phyloP scores from a whole-genome alignment of 1,140 invertebrate species.

The Hypothenemus hampei region DNA sequence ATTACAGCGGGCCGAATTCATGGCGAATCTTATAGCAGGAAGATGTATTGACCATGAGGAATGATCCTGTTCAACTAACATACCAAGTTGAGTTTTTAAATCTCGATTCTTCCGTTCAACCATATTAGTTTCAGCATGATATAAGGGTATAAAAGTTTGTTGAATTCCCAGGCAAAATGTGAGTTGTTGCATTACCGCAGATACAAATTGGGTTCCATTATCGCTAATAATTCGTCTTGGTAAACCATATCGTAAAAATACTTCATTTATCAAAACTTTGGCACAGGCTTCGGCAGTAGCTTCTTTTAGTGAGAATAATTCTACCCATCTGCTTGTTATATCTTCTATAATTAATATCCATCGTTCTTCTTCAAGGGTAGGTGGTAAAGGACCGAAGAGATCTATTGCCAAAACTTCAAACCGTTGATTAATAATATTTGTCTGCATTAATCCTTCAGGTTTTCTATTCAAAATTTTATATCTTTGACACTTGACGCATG shows the following conservation, averaged over 20 bases:
- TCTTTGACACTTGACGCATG: no score
- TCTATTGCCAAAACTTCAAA: no score
- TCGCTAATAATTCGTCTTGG: conserved; percentile 26
- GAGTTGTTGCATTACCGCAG: not conserved
- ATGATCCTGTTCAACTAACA: conserved; percentile 38
- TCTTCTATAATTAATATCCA: no score
- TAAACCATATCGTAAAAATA: conserved; percentile 25
- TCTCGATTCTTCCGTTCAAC: conserved; percentile 45
- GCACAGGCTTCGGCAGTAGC: conserved; percentile 30
- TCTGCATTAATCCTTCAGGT: no score
- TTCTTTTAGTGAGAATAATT: conserved; percentile 23
- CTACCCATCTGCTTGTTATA: no score
- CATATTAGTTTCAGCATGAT: conserved; percentile 44
- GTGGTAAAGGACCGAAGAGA: no score
- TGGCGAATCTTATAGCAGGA: conserved; percentile 1
- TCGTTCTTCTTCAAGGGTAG: no score
- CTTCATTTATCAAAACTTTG: not conserved
- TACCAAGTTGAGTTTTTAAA: conserved; percentile 43
- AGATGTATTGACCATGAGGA: conserved; percentile 40
- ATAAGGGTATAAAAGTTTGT: conserved; percentile 39
- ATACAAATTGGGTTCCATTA: conserved; percentile 31
- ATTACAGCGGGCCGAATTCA: conserved; percentile 39
- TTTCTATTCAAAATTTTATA: no score
- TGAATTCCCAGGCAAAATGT: not conserved
- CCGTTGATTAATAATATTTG: no score